Base-by-base conservation (phyloP, 2,113 vertebrate species). In the Engraulis encrasicolus region DNA sequence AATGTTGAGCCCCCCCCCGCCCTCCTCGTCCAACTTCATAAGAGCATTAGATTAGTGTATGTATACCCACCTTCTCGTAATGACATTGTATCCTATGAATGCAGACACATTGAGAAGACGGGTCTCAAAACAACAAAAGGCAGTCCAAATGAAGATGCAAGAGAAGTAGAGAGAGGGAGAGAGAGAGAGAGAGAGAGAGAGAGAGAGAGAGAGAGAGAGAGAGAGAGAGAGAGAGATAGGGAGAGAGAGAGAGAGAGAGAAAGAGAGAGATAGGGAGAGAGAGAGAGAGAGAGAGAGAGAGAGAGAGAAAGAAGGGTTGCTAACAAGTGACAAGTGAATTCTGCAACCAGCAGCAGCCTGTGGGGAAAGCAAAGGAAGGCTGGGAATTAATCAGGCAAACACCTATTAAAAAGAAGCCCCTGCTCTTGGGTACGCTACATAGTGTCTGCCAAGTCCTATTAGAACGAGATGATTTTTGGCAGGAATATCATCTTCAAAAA, bases 301-400 rank as follows among this genome's bases (percentile, higher is more conserved):
- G n/a, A n/a, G n/a, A n/a, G n/a, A n/a, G n/a, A n/a, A n/a, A 66
- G 58, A 74, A 27, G 27, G 61, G 15, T 23, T 34, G 27, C 66
- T 74, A 74, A 34, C 66, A 74, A 74, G 66, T 74, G 66, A 74
- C 20, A 66, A 27, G 58, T 66, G 9, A 66, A 74, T 31, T 34
- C 31, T 15, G 27, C 34, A n/a, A n/a, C n/a, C 66, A 14, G 4
- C 54, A 58, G n/a, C 54, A n/a, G 54, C 66, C 66, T 74, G 66
- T 34, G 27, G 66, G 12, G 17, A 74, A 31, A 23, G 27, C 66
- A 34, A 15, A 34, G 12, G 31, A 74, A 31, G 66, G 31, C 17
- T 74, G 31, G 11, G 11, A 74, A 34, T 34, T 34, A 74, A 36
- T 74, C 66, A 74, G 31, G 66, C 66, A 74, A 74, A 74, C 31